Percentiles rank a stretch among this genome's conserved stretches.
phyloP scores from a whole-genome alignment of 2,797 vertebrate genomes.

The Brotula barbata region DNA sequence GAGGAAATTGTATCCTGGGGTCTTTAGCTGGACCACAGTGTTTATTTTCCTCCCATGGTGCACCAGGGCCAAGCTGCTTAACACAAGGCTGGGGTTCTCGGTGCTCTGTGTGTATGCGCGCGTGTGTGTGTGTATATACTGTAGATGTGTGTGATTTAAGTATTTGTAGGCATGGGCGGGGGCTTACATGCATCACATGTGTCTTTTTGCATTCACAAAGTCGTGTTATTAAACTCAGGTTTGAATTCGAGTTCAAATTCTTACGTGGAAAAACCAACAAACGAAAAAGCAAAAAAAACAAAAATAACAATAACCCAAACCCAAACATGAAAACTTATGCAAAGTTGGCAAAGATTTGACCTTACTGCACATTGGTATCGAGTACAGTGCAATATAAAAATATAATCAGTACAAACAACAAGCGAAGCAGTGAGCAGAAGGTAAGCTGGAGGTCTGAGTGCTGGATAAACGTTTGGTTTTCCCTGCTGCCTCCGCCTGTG shows the following conservation, averaged over 20 bases:
- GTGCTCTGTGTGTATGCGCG: conserved; percentile 33
- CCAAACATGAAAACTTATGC: too few relatives aligned
- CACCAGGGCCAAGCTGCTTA: conserved; percentile 65
- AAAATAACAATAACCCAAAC: too few relatives aligned
- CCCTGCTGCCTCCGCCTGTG: conserved; percentile 65
- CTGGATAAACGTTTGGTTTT: conserved; percentile 77
- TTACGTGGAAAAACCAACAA: too few relatives aligned
- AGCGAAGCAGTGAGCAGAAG: conserved; percentile 24
- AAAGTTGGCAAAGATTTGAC: too few relatives aligned
- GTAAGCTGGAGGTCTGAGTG: conserved; percentile 43
- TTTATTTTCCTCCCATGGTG: conserved; percentile 70
- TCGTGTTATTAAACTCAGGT: background rate
- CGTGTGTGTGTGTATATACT: background rate
- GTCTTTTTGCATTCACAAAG: background rate
- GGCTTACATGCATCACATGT: background rate
- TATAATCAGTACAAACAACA: conserved; percentile 15
- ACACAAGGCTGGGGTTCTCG: conserved; percentile 42
- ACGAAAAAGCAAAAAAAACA: background rate
- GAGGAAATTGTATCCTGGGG: conserved; percentile 68
- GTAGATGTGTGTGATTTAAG: background rate
- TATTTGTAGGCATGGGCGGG: background rate
- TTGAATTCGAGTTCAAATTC: too few relatives aligned
- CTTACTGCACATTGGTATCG: too few relatives aligned
- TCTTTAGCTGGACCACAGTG: conserved; percentile 58
- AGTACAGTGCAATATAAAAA: too few relatives aligned